Evolutionary conservation across 1,140 invertebrate species (phyloP).

Genomic region (Lethrus apterus): DNA sequence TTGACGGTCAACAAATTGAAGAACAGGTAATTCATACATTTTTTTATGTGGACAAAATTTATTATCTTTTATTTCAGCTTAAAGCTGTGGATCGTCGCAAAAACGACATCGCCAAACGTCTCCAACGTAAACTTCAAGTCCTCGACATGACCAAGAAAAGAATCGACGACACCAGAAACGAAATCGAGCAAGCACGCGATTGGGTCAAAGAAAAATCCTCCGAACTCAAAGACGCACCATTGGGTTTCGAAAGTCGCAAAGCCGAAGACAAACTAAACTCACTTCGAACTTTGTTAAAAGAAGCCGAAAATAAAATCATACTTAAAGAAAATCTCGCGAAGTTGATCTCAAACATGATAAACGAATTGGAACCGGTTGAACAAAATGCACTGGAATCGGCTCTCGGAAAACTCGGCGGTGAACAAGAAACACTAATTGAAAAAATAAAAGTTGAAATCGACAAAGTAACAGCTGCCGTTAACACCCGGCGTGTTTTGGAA

Average conservation of each 20-base stretch:
- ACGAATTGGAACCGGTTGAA: constrained; percentile 75
- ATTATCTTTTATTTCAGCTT: constrained; percentile 47
- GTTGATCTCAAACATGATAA: constrained; percentile 72
- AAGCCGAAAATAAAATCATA: constrained; percentile 75
- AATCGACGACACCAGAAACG: constrained; percentile 64
- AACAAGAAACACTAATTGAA: constrained; percentile 64
- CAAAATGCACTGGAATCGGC: constrained; percentile 63
- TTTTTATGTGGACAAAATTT: no score
- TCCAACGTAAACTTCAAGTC: constrained; percentile 74
- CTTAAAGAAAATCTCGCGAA: constrained; percentile 75
- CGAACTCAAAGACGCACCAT: constrained; percentile 55
- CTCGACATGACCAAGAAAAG: constrained; percentile 73
- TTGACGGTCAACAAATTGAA: constrained; percentile 85
- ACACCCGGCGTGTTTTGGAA: constrained; percentile 68
- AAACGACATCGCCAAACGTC: constrained; percentile 80
- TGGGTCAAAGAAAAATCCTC: constrained; percentile 74
- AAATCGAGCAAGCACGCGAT: constrained; percentile 65
- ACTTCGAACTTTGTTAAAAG: constrained; percentile 68
- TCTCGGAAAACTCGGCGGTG: constrained; percentile 54
- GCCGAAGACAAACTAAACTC: constrained; percentile 64
- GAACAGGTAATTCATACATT: no score
- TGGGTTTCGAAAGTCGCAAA: constrained; percentile 68
- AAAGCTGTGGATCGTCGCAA: constrained; percentile 76
- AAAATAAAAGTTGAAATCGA: constrained; percentile 68
- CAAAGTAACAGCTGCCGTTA: constrained; percentile 55